These are phyloP conservation scores for Amphipoea oculea DNA, from an alignment of 2,888 invertebrate species.

Conservation along the genomic window DNA sequence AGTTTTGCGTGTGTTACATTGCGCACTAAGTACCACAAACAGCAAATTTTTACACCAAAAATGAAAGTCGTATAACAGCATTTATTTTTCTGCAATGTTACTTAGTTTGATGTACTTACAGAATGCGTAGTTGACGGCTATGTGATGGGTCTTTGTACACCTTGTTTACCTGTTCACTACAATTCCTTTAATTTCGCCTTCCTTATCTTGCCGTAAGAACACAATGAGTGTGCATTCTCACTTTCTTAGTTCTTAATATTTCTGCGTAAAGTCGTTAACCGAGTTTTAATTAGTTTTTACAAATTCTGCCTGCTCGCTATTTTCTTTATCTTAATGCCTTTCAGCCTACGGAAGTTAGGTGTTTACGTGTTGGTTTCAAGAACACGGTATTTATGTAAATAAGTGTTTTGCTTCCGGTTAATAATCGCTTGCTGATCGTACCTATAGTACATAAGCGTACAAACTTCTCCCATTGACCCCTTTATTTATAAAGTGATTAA, in stretches of 20 bases:
- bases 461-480: background rate
- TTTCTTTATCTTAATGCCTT: constrained; percentile 37
- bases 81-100: too few species aligned
- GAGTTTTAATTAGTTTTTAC: constrained; percentile 28
- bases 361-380: constrained; percentile 15
- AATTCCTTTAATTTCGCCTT: background rate
- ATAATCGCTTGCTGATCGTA: background rate
- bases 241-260: constrained; percentile 35
- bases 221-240: constrained; percentile 46
- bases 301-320: constrained; percentile 2
- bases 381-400: constrained; percentile 7
- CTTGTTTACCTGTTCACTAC: background rate
- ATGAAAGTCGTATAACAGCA: too few species aligned
- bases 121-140: background rate
- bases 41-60: too few species aligned
- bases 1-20: too few species aligned
- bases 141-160: background rate
- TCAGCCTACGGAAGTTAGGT: background rate
- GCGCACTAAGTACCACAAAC: too few species aligned
- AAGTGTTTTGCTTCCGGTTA: constrained; percentile 5
- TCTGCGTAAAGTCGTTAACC: constrained; percentile 31
- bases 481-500: background rate
- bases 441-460: background rate
- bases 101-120: background rate
- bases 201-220: constrained; percentile 31